These are phyloP conservation scores for Macaca nemestrina DNA, from an alignment of 2,113 vertebrate genomes.

Conservation along the genomic window DNA sequence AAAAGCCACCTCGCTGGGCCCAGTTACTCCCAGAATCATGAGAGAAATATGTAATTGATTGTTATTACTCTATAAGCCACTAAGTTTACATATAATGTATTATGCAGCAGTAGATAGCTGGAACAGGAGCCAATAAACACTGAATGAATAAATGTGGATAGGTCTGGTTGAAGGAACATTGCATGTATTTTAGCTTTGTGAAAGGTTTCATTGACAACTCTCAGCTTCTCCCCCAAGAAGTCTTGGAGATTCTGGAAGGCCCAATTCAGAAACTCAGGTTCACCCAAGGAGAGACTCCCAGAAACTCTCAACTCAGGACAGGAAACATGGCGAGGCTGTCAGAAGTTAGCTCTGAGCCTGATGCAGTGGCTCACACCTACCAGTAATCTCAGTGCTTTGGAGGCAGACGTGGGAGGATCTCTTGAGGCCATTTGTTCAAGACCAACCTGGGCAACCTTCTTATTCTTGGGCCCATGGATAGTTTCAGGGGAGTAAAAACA, in stretches of 20 bases:
- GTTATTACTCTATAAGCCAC: neutral
- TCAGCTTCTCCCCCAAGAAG: neutral
- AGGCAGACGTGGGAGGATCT: too few species aligned
- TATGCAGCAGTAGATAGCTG: neutral
- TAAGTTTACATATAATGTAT: neutral
- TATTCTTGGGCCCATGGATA: neutral
- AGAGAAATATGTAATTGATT: neutral
- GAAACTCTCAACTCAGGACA: neutral
- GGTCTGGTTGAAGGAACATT: neutral
- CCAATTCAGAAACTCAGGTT: neutral
- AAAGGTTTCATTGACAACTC: neutral
- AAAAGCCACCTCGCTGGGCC: neutral
- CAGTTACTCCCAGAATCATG: neutral
- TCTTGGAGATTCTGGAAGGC: neutral
- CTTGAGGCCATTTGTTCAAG: too few species aligned
- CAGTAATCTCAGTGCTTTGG: too few species aligned
- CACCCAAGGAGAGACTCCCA: neutral
- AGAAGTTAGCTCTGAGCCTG: neutral
- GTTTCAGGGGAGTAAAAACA: slow-evolving; percentile 23
- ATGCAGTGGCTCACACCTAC: neutral
- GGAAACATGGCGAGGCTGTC: neutral
- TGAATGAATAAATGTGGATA: neutral
- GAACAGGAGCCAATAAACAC: neutral
- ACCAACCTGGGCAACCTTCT: neutral
- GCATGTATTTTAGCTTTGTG: slow-evolving; percentile 4